Evolutionary conservation across 2,113 vertebrate species (phyloP).

Genomic region (Arvicanthis niloticus): DNA sequence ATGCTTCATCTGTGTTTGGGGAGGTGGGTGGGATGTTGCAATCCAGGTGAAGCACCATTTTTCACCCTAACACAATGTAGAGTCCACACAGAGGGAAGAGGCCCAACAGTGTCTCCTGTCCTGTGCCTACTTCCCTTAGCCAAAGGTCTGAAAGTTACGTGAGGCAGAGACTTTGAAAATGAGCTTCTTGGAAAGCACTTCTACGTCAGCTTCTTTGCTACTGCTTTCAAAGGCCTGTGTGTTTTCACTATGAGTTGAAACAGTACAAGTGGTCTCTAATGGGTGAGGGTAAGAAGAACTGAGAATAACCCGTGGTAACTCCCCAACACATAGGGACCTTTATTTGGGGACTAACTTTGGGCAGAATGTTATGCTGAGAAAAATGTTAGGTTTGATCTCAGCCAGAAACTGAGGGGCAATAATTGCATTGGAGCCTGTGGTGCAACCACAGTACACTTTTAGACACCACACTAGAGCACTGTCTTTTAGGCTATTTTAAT

Average conservation of each 20-base stretch:
- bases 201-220: conserved; percentile 2
- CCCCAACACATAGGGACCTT: background rate
- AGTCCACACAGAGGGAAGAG: background rate
- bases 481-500: background rate
- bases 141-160: conserved; percentile 4
- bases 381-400: background rate
- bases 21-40: background rate
- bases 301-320: background rate
- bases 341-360: background rate
- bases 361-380: background rate
- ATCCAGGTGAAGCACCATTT: conserved; percentile 25
- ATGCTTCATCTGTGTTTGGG: background rate
- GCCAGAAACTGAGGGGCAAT: background rate
- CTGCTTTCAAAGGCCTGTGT: background rate
- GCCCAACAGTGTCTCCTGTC: background rate
- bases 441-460: background rate
- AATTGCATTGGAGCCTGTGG: background rate
- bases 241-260: conserved; percentile 18
- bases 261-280: background rate
- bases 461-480: background rate
- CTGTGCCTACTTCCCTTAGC: background rate
- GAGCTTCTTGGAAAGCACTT: background rate
- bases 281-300: conserved; percentile 23
- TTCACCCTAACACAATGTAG: conserved; percentile 1
- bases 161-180: background rate